phyloP scores from a whole-genome alignment of 2,888 invertebrate genomes.

The Chrysolina americana region DNA sequence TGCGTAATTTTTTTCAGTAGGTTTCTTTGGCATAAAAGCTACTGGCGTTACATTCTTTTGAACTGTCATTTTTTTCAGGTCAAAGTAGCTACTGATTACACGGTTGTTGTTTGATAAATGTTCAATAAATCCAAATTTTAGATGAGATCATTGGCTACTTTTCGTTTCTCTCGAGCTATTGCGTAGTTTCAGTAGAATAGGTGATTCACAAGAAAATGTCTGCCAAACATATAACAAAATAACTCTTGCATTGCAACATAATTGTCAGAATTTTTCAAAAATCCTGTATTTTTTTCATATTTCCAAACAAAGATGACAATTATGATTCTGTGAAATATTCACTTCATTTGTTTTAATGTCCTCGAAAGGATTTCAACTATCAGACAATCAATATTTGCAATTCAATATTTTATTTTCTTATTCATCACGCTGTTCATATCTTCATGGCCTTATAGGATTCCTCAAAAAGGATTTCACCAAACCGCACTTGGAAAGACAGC shows the following conservation, averaged over 20 bases:
- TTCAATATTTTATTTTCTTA: not conserved
- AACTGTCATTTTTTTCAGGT: conserved; percentile 28
- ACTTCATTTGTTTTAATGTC: not conserved
- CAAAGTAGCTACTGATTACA: conserved; percentile 31
- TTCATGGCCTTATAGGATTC: conserved; percentile 17
- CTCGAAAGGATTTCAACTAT: not conserved
- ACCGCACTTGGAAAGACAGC: conserved; percentile 20
- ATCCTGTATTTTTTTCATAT: no score
- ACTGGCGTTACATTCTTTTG: conserved; percentile 36
- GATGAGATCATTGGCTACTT: conserved; percentile 29
- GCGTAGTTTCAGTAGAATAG: conserved; percentile 17
- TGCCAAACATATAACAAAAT: conserved; percentile 37
- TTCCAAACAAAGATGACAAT: not conserved
- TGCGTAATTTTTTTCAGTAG: conserved; percentile 35
- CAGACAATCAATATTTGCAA: not conserved
- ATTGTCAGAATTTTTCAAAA: conserved; percentile 22
- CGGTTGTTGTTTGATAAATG: not conserved
- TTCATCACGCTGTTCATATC: conserved; percentile 5
- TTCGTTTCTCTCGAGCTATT: not conserved
- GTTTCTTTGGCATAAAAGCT: conserved; percentile 35
- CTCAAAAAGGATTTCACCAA: conserved; percentile 51
- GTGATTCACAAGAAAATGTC: conserved; percentile 35
- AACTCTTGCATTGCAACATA: conserved; percentile 41
- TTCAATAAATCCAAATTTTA: conserved; percentile 16
- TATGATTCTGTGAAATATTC: not conserved